A percentile compares a stretch with the other conserved stretches of the same genome.
phyloP scores from a whole-genome alignment of 2,797 vertebrate species.

The Benthosema pterotum region DNA sequence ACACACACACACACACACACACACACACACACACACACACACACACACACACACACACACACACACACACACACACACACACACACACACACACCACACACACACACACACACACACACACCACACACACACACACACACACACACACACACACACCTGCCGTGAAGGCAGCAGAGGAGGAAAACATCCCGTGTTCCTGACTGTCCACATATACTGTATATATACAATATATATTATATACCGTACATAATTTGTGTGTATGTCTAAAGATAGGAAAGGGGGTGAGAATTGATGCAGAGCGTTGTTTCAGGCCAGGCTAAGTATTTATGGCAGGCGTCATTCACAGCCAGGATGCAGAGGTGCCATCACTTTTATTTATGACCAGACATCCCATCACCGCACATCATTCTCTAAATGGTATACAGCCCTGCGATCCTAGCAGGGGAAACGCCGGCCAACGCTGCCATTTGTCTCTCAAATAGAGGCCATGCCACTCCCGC shows the following conservation, averaged over 20 bases:
- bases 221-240: too few relatives aligned
- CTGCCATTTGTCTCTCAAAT: conserved; percentile 81
- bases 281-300: conserved; percentile 67
- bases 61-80: too few relatives aligned
- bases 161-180: too few relatives aligned
- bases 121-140: too few relatives aligned
- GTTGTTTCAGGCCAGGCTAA: conserved; percentile 64
- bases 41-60: neutral
- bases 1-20: too few relatives aligned
- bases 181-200: too few relatives aligned
- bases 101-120: too few relatives aligned
- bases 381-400: conserved; percentile 75
- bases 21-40: too few relatives aligned
- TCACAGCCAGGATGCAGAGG: conserved; percentile 78
- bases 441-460: conserved; percentile 61
- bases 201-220: neutral
- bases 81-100: too few relatives aligned
- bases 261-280: conserved; percentile 15
- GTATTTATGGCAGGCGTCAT: conserved; percentile 83
- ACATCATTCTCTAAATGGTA: conserved; percentile 82
- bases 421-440: conserved; percentile 70
- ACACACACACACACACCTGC: too few relatives aligned
- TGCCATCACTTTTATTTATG: conserved; percentile 84
- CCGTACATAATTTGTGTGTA: too few relatives aligned
- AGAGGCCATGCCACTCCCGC: conserved; percentile 74